Percentiles rank a stretch among this genome's conserved stretches.
Evolutionary conservation across 1,140 invertebrate genomes (phyloP).

Genomic region (Paramacrobiotus metropolitanus): DNA sequence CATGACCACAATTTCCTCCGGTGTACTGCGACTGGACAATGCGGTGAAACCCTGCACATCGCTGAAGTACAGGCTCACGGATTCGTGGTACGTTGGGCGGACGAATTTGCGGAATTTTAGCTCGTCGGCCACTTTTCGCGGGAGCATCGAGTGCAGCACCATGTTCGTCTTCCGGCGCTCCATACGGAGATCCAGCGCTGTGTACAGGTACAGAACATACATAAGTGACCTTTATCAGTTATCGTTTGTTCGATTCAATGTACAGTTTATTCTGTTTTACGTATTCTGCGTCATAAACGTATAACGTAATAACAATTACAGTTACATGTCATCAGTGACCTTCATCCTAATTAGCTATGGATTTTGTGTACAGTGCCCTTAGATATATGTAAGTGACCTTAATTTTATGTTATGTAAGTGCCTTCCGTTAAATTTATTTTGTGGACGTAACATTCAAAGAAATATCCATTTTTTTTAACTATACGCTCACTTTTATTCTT

Average conservation of each 20-base stretch:
- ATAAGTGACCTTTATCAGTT: no score
- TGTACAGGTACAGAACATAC: no score
- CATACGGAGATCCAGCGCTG: not conserved
- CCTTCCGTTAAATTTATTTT: not conserved
- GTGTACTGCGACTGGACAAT: constrained; percentile 54
- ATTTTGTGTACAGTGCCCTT: not conserved
- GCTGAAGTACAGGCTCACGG: constrained; percentile 53
- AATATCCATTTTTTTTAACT: not conserved
- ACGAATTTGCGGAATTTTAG: not conserved
- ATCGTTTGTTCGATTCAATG: no score
- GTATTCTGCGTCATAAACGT: no score
- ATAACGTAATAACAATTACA: no score
- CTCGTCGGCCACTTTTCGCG: not conserved
- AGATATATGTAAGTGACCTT: no score
- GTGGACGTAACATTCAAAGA: not conserved
- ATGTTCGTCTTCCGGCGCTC: not conserved
- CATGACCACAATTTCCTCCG: constrained; percentile 45
- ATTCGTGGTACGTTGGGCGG: constrained; percentile 27
- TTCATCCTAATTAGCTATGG: not conserved
- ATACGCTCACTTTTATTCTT: not conserved
- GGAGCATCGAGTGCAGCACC: not conserved
- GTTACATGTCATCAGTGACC: not conserved
- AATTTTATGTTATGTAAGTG: not conserved
- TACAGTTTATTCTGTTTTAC: no score
- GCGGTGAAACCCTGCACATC: constrained; percentile 56